Evolutionary conservation across 1,140 invertebrate species (phyloP).

Genomic region (Drosophila watanabei): DNA sequence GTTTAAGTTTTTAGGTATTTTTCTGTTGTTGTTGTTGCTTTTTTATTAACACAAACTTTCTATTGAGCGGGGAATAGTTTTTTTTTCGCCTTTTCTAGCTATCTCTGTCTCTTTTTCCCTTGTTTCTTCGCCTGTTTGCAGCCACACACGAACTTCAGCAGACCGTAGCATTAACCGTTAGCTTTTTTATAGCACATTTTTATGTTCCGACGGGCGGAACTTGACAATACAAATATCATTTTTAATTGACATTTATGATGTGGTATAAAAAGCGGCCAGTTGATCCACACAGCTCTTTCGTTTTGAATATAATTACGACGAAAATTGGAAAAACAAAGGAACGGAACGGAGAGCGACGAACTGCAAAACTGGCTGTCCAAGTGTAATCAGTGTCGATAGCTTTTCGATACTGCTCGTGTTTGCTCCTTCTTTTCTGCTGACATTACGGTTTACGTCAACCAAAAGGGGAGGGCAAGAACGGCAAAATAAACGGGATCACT

Average conservation of each 20-base stretch:
- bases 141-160: conserved; percentile 79
- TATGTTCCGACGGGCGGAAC: conserved; percentile 51
- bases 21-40: conserved; percentile 30
- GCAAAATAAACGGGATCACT: conserved; percentile 66
- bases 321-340: conserved; percentile 18
- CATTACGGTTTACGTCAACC: conserved; percentile 35
- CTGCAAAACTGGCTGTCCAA: conserved; percentile 14
- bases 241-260: conserved; percentile 79
- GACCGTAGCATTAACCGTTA: conserved; percentile 81
- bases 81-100: conserved; percentile 19
- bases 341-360: conserved; percentile 13
- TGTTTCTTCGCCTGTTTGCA: conserved; percentile 40
- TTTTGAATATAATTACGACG: conserved; percentile 31
- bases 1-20: conserved; percentile 79
- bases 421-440: conserved; percentile 53
- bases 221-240: conserved; percentile 73
- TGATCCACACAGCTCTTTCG: conserved; percentile 25
- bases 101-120: conserved; percentile 16
- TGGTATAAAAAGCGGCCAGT: conserved; percentile 33
- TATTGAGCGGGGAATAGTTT: conserved; percentile 72
- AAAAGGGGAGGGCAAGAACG: conserved; percentile 18
- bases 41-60: conserved; percentile 84
- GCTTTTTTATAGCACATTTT: conserved; percentile 78
- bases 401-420: conserved; percentile 23
- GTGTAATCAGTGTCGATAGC: conserved; percentile 4